Conservation (phyloP, 2,113 vertebrate genomes). For the Numenius arquata region DNA sequence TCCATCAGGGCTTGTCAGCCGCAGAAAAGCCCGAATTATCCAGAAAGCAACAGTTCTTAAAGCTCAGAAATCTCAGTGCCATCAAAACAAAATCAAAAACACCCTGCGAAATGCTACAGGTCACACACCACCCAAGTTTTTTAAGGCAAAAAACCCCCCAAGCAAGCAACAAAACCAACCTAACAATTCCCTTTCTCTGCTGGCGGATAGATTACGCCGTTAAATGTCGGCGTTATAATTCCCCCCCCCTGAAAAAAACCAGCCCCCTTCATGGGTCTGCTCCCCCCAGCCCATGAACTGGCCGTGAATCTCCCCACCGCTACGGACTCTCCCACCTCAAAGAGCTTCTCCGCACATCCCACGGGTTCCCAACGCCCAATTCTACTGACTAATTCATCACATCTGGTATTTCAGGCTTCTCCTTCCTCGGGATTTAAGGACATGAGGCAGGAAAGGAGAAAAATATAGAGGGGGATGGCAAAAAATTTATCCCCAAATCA, state of each 20-base stretch:
- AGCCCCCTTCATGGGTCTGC: background rate
- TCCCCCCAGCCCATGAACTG: background rate
- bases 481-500: background rate
- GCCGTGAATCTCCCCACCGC: background rate
- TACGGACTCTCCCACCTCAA: background rate
- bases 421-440: background rate
- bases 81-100: slow-evolving; percentile 34
- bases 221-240: slow-evolving; percentile 40
- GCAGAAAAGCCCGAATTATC: background rate
- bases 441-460: background rate
- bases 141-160: background rate
- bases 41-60: background rate
- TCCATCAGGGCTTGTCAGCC: background rate
- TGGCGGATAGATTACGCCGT: background rate
- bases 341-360: background rate
- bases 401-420: background rate
- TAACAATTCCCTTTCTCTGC: background rate
- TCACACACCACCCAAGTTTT: slow-evolving; percentile 16
- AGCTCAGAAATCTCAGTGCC: background rate
- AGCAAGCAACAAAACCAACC: background rate
- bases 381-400: background rate
- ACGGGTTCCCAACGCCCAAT: background rate
- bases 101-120: background rate
- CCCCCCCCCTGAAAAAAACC: slow-evolving; percentile 11
- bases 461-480: background rate